Evolutionary conservation across 1,140 invertebrate genomes (phyloP), one percentile per base, ranked within the genome.

Genomic region (Papilio dardanus): DNA sequence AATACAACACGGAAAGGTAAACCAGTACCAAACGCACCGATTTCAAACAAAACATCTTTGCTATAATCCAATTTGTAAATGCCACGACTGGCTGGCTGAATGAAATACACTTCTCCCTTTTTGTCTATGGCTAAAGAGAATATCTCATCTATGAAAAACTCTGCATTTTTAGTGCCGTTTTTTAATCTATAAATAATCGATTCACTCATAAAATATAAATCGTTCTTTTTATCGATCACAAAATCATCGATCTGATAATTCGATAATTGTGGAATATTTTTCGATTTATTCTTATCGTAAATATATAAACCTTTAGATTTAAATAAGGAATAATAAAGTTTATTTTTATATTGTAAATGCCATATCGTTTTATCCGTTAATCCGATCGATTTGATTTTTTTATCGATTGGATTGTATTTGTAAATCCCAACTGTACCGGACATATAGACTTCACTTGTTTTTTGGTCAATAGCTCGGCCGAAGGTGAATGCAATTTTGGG

Each of bases 131-230:
- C 77, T 71, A 91, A 79, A 65, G 78, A 81, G 76, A 88, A 90
- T 76, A 86, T 83, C 65, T 86, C 83, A 58, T 85, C 83, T 62
- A 85, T 81, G 40, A 91, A 84, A 4, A 90, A 50, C 24, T 74
- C 75, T 2, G 83, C 75, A n/a, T 78, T 80, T 40, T 83, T 86
- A 28, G 80, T 79, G 54, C 81, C 83, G 46, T 85, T 86, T 78
- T 75, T 86, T 7, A 87, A 81, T 21, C 88, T 78, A 74, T 87
- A 86, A 12, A 87, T 77, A 10, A 81, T 78, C 14, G 76, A 81
- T 28, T 87, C 82, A 30, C 82, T 84, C 80, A 89, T 81, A 37
- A 91, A 90, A 71, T 87, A 91, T 37, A 90, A 86, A 74, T 91
- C 85, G 12, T 80, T 82, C 2, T 54, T n/a, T n/a, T 86, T 86